Evolutionary conservation across 2,888 invertebrate species (phyloP).

Genomic region (Ditylenchus weischeri): DNA sequence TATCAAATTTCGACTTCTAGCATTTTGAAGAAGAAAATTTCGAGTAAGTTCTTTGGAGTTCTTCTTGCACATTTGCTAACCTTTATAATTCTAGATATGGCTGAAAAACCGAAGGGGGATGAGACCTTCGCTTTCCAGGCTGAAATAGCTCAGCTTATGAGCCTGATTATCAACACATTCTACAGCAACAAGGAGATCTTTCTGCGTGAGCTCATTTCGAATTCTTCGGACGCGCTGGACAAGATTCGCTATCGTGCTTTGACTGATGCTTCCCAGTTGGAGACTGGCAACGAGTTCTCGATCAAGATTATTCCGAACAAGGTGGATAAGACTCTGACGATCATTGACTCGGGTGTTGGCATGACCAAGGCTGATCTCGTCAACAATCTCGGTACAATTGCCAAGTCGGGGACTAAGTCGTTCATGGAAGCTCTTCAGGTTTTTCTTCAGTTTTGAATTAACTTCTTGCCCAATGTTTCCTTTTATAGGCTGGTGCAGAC

Average conservation of each 20-base stretch:
- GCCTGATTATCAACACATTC: no score
- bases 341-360: slow-evolving; percentile 78
- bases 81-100: no score
- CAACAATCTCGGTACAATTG: slow-evolving; percentile 96
- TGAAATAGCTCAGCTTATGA: slow-evolving; percentile 97
- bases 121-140: slow-evolving; percentile 99
- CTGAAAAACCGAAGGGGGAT: slow-evolving; percentile 60
- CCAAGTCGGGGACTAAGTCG: slow-evolving; percentile 98
- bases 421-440: slow-evolving; percentile 96
- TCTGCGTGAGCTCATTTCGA: no score
- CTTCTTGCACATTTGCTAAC: no score
- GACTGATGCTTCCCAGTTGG: slow-evolving; percentile 88
- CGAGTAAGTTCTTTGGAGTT: no score
- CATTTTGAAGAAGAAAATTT: no score
- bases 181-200: no score
- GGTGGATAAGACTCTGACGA: slow-evolving; percentile 85
- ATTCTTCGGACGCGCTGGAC: no score
- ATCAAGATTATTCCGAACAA: slow-evolving; percentile 96
- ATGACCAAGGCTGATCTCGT: no score
- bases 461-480: slow-evolving; percentile 13
- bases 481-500: slow-evolving; percentile 88
- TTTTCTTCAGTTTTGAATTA: not conserved
- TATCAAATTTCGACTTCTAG: no score
- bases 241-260: slow-evolving; percentile 94
- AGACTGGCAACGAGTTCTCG: slow-evolving; percentile 85